phyloP scores from a whole-genome alignment of 1,140 invertebrate genomes.

The Ladona fulva region DNA sequence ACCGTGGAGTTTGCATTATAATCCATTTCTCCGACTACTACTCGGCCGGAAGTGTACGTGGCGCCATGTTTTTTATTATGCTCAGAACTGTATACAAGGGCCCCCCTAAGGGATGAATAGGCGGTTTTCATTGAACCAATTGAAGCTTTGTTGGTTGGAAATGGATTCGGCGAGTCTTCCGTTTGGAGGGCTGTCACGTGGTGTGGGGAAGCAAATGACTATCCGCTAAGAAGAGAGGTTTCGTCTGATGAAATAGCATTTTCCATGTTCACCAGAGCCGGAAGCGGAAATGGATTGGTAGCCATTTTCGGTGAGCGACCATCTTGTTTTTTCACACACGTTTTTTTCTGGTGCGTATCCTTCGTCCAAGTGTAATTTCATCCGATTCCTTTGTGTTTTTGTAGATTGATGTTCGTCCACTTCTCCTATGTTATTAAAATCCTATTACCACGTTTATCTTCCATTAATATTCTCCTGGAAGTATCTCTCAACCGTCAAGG shows the following conservation, averaged over 20 bases:
- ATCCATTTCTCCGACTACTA: neutral
- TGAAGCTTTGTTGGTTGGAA: constrained; percentile 2
- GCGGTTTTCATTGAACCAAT: constrained; percentile 1
- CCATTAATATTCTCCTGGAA: too few relatives aligned
- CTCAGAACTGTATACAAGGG: neutral
- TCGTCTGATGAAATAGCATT: neutral
- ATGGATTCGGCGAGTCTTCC: neutral
- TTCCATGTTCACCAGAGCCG: neutral
- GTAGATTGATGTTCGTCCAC: too few relatives aligned
- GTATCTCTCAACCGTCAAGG: too few relatives aligned
- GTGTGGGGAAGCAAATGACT: neutral
- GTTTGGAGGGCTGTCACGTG: neutral
- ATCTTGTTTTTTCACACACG: neutral
- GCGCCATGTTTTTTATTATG: neutral
- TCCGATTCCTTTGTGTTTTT: too few relatives aligned
- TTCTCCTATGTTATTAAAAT: too few relatives aligned
- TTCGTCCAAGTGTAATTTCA: too few relatives aligned
- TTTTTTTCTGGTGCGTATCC: too few relatives aligned
- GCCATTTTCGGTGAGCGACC: neutral
- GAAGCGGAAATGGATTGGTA: constrained; percentile 4
- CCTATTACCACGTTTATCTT: too few relatives aligned
- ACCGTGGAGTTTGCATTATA: neutral
- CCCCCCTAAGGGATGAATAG: neutral
- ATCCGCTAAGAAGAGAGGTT: neutral
- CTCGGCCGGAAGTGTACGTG: neutral